Percentiles rank a stretch among this genome's conserved stretches.
phyloP scores from a whole-genome alignment of 2,113 vertebrate genomes.

The Pachycephala philippinensis region DNA sequence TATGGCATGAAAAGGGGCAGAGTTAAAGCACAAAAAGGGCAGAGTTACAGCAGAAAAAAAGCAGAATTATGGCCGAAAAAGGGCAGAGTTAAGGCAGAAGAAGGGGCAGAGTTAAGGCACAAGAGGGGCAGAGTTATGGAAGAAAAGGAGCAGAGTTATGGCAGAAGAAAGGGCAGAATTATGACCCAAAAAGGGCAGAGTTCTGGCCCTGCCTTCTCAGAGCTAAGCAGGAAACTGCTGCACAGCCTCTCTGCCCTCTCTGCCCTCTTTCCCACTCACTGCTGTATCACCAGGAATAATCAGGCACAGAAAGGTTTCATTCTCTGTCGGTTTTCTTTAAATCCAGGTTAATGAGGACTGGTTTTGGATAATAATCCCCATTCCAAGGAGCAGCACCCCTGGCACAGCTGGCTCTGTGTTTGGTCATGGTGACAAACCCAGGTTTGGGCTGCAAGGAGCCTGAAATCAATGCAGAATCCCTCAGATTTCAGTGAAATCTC shows the following conservation, averaged over 20 bases:
- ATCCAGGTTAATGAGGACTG: neutral
- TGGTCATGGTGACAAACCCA: neutral
- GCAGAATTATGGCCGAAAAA: neutral
- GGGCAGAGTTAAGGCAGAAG: neutral
- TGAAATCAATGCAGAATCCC: neutral
- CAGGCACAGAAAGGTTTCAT: neutral
- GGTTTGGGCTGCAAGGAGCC: neutral
- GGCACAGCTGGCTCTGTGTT: neutral
- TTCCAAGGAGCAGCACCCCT: neutral
- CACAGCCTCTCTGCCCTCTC: neutral
- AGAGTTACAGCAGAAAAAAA: neutral
- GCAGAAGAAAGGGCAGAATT: too few relatives aligned
- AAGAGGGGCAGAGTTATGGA: neutral
- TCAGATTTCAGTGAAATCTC: neutral
- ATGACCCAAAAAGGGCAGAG: too few relatives aligned
- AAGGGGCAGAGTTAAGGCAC: neutral
- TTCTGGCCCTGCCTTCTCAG: neutral
- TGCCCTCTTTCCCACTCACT: accelerated
- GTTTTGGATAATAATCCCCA: neutral
- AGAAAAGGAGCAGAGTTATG: neutral
- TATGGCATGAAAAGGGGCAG: neutral
- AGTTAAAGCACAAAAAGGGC: neutral
- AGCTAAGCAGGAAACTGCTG: neutral
- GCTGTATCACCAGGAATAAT: neutral
- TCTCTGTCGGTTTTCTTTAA: neutral